A percentile compares a stretch with the other conserved stretches of the same genome.
These are phyloP conservation scores for Parapristionchus giblindavisi DNA, from an alignment of 2,888 invertebrate genomes.

Conservation along the genomic window DNA sequence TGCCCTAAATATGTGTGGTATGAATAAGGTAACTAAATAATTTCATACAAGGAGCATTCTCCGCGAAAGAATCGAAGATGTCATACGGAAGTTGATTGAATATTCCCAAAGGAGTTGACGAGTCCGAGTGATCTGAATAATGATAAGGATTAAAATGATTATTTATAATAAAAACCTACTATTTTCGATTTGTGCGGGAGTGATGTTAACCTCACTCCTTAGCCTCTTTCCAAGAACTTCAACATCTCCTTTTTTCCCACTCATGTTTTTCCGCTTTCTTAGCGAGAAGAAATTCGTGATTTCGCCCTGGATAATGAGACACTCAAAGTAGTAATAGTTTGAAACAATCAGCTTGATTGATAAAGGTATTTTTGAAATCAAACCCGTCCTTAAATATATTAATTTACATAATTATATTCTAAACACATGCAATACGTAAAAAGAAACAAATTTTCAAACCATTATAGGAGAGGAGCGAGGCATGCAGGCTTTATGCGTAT, in stretches of 20 bases:
- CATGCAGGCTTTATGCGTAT: too few relatives aligned
- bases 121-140: background rate
- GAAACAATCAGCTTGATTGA: background rate
- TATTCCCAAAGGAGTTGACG: background rate
- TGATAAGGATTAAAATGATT: background rate
- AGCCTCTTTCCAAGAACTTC: constrained; percentile 22
- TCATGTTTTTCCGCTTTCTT: constrained; percentile 19
- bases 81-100: constrained; percentile 15
- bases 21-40: background rate
- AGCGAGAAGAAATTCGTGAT: constrained; percentile 28
- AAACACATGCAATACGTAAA: too few relatives aligned
- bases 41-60: constrained; percentile 3
- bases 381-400: too few relatives aligned
- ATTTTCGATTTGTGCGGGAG: background rate
- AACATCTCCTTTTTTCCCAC: background rate
- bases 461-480: too few relatives aligned
- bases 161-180: background rate
- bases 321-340: background rate
- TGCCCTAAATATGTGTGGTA: background rate
- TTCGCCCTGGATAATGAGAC: background rate
- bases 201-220: constrained; percentile 13
- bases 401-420: too few relatives aligned
- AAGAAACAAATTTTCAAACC: too few relatives aligned
- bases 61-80: constrained; percentile 26
- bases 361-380: too few relatives aligned